Conservation (phyloP, 2,888 invertebrate species). For the Leptopterna dolabrata region DNA sequence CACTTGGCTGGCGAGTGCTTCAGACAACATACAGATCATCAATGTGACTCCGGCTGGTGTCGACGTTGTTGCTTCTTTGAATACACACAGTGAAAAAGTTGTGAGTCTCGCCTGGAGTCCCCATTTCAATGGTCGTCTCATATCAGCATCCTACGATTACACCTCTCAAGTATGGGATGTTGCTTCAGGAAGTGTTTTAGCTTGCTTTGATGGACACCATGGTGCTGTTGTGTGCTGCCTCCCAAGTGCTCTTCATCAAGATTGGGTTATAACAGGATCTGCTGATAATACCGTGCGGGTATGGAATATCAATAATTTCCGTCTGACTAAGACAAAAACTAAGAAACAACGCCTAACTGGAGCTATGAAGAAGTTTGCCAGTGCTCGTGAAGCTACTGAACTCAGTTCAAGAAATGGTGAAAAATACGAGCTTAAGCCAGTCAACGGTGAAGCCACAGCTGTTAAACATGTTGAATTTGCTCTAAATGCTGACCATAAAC, state of each 20-base stretch:
- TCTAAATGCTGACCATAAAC: conserved; percentile 7
- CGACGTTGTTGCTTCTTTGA: conserved; percentile 62
- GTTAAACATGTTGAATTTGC: conserved; percentile 42
- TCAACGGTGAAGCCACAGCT: conserved; percentile 24
- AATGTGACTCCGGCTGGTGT: conserved; percentile 65
- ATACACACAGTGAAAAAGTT: conserved; percentile 71
- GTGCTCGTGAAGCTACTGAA: conserved; percentile 60
- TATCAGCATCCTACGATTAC: conserved; percentile 78
- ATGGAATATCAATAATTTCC: conserved; percentile 73
- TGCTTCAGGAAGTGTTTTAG: conserved; percentile 69
- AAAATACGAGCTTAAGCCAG: not conserved
- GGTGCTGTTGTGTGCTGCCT: conserved; percentile 71
- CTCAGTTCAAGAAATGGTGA: not conserved
- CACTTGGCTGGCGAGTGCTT: conserved; percentile 75
- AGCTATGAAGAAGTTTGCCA: conserved; percentile 58
- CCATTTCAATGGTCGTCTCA: conserved; percentile 74
- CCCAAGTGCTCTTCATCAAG: conserved; percentile 76
- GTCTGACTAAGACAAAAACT: conserved; percentile 65
- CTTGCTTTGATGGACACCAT: conserved; percentile 73
- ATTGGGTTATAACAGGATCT: conserved; percentile 75
- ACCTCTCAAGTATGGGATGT: conserved; percentile 78
- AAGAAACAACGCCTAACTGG: conserved; percentile 63
- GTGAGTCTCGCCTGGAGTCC: conserved; percentile 77
- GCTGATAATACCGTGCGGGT: conserved; percentile 75
- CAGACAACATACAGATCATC: conserved; percentile 70